These are phyloP conservation scores for Indri indri DNA, from an alignment of 2,113 vertebrate species.

Conservation along the genomic window DNA sequence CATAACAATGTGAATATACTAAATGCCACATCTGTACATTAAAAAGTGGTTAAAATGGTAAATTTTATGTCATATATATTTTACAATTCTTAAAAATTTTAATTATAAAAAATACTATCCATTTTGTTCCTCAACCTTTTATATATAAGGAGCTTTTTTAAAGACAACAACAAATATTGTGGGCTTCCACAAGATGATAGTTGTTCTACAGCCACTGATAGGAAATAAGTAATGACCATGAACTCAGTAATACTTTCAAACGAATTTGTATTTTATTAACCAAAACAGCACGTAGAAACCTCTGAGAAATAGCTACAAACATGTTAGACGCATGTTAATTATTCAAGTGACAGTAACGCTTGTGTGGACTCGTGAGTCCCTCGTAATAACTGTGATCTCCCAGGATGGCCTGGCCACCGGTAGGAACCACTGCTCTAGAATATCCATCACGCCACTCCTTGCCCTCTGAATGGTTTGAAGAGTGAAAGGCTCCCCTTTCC, in stretches of 20 bases:
- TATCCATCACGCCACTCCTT: not conserved
- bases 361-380: not conserved
- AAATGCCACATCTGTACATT: not conserved
- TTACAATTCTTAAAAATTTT: not conserved
- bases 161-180: not conserved
- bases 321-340: not conserved
- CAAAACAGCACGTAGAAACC: not conserved
- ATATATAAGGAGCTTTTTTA: not conserved
- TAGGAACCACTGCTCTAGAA: not conserved
- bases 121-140: not conserved
- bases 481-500: not conserved
- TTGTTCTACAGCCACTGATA: not conserved
- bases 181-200: not conserved
- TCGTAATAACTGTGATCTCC: not conserved
- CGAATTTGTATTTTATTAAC: not conserved
- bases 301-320: not conserved
- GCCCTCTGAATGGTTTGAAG: not conserved
- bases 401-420: not conserved
- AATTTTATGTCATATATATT: not conserved
- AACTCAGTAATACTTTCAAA: not conserved
- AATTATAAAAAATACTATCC: not conserved
- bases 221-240: not conserved
- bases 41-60: not conserved
- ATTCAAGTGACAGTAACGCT: not conserved
- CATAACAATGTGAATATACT: not conserved